These are phyloP conservation scores for Sarcophaga peregrina DNA, from an alignment of 1,140 invertebrate species.

Conservation along the genomic window DNA sequence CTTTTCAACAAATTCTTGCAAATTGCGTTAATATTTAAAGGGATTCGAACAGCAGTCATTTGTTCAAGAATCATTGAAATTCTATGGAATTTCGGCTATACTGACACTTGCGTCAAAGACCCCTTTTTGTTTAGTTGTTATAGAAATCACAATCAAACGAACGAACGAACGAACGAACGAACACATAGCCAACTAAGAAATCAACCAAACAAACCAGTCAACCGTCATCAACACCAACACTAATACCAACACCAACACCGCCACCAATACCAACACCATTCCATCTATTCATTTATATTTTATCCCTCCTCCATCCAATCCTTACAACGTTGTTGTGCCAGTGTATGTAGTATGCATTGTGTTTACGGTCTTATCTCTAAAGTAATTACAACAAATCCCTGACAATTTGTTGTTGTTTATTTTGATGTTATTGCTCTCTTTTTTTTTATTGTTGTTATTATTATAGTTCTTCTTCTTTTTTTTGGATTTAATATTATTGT, in stretches of 20 bases:
- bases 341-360: too few relatives aligned
- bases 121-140: background rate
- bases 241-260: background rate
- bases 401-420: constrained; percentile 39
- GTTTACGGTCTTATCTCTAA: constrained; percentile 36
- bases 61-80: background rate
- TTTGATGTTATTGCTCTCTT: constrained; percentile 42
- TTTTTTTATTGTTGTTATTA: background rate
- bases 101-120: constrained; percentile 2
- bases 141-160: background rate
- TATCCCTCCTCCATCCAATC: background rate
- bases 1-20: background rate
- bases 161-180: background rate
- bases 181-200: background rate
- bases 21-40: background rate
- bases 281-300: background rate
- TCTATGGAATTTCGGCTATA: background rate
- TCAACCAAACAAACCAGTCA: background rate
- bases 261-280: background rate
- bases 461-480: background rate
- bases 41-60: constrained; percentile 17
- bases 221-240: background rate
- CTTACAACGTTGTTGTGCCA: background rate
- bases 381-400: constrained; percentile 40
- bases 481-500: background rate